Conservation (phyloP, 2,888 invertebrate genomes). For the Dexiosoma caninum region DNA sequence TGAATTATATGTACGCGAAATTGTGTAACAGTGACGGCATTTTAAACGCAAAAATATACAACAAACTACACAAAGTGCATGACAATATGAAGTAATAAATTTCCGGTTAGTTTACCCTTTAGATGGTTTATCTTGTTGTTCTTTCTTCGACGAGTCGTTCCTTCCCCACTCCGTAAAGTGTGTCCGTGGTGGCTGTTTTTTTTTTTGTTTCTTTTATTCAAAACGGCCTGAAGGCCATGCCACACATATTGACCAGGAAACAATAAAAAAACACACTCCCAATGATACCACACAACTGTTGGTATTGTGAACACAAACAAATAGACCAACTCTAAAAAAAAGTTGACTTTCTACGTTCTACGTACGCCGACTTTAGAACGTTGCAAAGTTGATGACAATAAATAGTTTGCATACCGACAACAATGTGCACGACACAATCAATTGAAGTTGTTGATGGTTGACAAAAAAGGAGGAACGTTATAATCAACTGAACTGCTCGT, state of each 20-base stretch:
- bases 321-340: constrained; percentile 32
- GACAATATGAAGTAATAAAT: constrained; percentile 73
- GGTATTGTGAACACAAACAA: constrained; percentile 31
- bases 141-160: constrained; percentile 31
- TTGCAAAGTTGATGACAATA: constrained; percentile 57
- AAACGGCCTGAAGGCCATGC: constrained; percentile 40
- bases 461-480: constrained; percentile 40
- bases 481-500: constrained; percentile 48
- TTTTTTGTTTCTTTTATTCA: constrained; percentile 18
- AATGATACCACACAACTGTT: not conserved
- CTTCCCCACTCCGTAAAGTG: not conserved
- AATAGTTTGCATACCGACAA: constrained; percentile 63
- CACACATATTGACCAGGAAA: constrained; percentile 52
- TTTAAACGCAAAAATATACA: constrained; percentile 55
- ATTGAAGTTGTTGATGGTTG: constrained; percentile 59
- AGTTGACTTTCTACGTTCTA: constrained; percentile 43
- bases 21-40: constrained; percentile 49
- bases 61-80: constrained; percentile 38
- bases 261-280: constrained; percentile 25
- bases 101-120: constrained; percentile 68
- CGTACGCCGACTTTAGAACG: constrained; percentile 38
- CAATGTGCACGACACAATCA: constrained; percentile 55
- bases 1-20: constrained; percentile 45
- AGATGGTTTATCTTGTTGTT: constrained; percentile 65
- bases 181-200: constrained; percentile 11